Conservation (phyloP, 2,797 vertebrate species). For the Sparidentex hasta region DNA sequence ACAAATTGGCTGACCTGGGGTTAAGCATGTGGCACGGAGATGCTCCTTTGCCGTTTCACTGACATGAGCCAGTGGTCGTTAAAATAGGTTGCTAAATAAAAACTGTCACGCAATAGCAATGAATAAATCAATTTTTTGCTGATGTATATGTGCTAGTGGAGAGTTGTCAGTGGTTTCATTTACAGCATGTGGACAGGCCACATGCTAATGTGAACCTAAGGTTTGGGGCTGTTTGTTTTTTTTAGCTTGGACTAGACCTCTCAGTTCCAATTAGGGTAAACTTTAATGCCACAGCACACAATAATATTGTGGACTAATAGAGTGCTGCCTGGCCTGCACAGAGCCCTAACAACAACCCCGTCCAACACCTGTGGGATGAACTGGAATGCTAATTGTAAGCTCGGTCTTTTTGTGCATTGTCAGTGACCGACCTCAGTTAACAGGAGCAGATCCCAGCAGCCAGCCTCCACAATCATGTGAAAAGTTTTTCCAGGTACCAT, state of each 20-base stretch:
- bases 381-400: not conserved
- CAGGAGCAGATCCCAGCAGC: not conserved
- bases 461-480: not conserved
- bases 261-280: not conserved
- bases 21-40: slow-evolving; percentile 29
- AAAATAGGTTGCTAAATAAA: slow-evolving; percentile 65
- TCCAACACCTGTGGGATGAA: not conserved
- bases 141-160: not conserved
- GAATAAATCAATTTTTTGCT: slow-evolving; percentile 45
- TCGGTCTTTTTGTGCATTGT: not conserved
- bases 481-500: not conserved
- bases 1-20: slow-evolving; percentile 68
- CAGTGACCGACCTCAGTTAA: not conserved
- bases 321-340: not conserved
- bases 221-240: not conserved
- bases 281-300: not conserved
- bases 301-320: not conserved
- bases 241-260: not conserved
- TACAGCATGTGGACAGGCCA: not conserved
- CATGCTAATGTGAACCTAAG: not conserved
- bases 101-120: slow-evolving; percentile 35
- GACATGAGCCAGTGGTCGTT: slow-evolving; percentile 34
- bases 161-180: not conserved
- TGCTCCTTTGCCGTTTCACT: slow-evolving; percentile 27
- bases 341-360: not conserved